Evolutionary conservation across 1,140 invertebrate genomes (phyloP).

Genomic region (Lysiphlebus fabarum): DNA sequence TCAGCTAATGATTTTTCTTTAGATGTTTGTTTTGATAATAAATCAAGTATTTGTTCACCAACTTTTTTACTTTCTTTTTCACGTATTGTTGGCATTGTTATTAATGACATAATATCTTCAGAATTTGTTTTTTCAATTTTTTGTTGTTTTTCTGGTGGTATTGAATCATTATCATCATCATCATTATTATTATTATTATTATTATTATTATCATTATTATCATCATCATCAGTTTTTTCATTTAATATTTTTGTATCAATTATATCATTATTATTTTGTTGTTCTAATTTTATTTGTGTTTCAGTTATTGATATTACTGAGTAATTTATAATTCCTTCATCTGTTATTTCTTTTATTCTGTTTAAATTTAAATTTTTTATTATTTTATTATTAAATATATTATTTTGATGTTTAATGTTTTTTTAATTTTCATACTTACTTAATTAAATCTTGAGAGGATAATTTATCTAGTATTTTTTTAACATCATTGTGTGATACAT

Average conservation of each 20-base stretch:
- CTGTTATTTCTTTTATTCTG: slow-evolving; percentile 52
- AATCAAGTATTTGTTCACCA: slow-evolving; percentile 91
- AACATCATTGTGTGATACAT: slow-evolving; percentile 63
- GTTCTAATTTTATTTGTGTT: slow-evolving; percentile 37
- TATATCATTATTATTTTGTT: slow-evolving; percentile 36
- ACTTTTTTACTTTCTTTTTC: slow-evolving; percentile 95
- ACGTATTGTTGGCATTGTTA: slow-evolving; percentile 89
- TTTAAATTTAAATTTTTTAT: slow-evolving; percentile 10
- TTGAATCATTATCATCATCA: slow-evolving; percentile 21
- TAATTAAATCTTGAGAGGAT: slow-evolving; percentile 81
- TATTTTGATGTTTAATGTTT: slow-evolving; percentile 15
- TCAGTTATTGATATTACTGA: slow-evolving; percentile 46
- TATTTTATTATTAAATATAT: slow-evolving; percentile 8
- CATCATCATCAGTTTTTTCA: too few relatives aligned
- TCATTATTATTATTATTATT: slow-evolving; percentile 36
- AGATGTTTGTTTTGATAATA: slow-evolving; percentile 91
- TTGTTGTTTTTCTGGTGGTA: slow-evolving; percentile 39
- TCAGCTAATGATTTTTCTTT: slow-evolving; percentile 92
- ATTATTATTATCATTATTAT: slow-evolving; percentile 42
- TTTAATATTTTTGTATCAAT: slow-evolving; percentile 34
- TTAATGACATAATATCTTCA: slow-evolving; percentile 65
- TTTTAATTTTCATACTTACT: slow-evolving; percentile 39
- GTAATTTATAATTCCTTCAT: slow-evolving; percentile 51
- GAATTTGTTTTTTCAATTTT: slow-evolving; percentile 45
- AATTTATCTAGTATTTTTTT: slow-evolving; percentile 83